Evolutionary conservation across 2,797 vertebrate genomes (phyloP).

Genomic region (Dallia pectoralis): DNA sequence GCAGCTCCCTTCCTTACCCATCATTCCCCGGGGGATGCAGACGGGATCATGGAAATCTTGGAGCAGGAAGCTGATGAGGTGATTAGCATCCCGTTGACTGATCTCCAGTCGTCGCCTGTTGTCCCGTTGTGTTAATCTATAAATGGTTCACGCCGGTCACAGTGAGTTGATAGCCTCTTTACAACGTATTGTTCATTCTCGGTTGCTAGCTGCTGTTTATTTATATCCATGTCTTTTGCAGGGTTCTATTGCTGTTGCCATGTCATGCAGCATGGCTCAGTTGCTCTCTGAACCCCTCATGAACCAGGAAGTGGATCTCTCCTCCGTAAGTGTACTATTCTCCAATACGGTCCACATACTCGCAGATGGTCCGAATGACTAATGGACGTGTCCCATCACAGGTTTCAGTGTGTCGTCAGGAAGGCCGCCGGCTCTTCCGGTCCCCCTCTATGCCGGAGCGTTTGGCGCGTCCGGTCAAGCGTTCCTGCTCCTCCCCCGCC

Average conservation of each 20-base stretch:
- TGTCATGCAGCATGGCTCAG: constrained; percentile 54
- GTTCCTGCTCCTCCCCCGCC: constrained; percentile 29
- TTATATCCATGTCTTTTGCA: background rate
- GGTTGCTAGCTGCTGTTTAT: background rate
- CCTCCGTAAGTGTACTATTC: constrained; percentile 19
- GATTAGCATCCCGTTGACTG: constrained; percentile 11
- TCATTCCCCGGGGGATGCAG: constrained; percentile 27
- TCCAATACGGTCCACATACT: too few relatives aligned
- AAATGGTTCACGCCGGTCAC: background rate
- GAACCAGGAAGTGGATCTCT: constrained; percentile 51
- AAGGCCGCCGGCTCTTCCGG: constrained; percentile 51
- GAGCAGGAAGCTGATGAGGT: constrained; percentile 31
- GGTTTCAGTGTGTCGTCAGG: constrained; percentile 21
- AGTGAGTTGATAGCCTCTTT: background rate
- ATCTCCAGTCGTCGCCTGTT: background rate
- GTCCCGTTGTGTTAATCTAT: background rate
- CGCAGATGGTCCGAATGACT: background rate
- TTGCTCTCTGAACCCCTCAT: constrained; percentile 55
- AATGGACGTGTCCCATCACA: background rate
- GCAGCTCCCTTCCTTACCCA: constrained; percentile 12
- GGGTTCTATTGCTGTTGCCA: background rate
- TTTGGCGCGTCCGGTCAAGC: constrained; percentile 53
- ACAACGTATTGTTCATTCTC: background rate
- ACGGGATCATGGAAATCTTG: constrained; percentile 51
- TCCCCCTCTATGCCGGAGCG: constrained; percentile 65